phyloP scores from a whole-genome alignment of 2,113 vertebrate species.

The Scartelaos histophorus region DNA sequence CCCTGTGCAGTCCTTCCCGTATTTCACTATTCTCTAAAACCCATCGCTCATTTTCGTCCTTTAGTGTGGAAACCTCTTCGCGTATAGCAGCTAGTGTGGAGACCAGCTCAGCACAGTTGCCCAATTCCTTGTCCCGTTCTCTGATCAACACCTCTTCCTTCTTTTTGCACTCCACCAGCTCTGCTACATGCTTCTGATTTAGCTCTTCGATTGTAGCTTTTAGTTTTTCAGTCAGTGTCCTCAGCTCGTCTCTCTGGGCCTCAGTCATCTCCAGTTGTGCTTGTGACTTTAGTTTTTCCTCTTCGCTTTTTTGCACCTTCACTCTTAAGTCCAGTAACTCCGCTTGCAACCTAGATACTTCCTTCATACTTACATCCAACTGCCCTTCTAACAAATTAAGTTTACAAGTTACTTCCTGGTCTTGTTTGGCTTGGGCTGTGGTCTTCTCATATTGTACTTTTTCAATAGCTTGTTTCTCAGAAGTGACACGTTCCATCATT shows the following conservation, averaged over 20 bases:
- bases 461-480: conserved; percentile 72
- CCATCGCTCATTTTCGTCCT: conserved; percentile 71
- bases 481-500: conserved; percentile 62
- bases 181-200: conserved; percentile 81
- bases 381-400: conserved; percentile 78
- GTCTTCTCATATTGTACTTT: conserved; percentile 66
- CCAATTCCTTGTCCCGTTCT: conserved; percentile 60
- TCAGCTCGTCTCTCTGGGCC: conserved; percentile 77
- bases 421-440: conserved; percentile 56
- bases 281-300: conserved; percentile 76
- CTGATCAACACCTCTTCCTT: conserved; percentile 68
- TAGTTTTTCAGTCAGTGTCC: conserved; percentile 80
- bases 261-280: conserved; percentile 76
- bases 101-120: conserved; percentile 66
- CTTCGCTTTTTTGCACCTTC: conserved; percentile 71
- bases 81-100: conserved; percentile 60
- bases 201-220: conserved; percentile 82
- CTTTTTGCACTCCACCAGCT: conserved; percentile 81
- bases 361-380: conserved; percentile 75
- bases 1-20: conserved; percentile 83
- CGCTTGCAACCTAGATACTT: conserved; percentile 79
- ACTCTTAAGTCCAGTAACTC: conserved; percentile 77
- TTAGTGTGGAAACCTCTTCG: conserved; percentile 75
- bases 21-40: conserved; percentile 79
- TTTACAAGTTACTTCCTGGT: conserved; percentile 66